Evolutionary conservation across 2,888 invertebrate genomes (phyloP).

Genomic region (Spisula subtruncata): DNA sequence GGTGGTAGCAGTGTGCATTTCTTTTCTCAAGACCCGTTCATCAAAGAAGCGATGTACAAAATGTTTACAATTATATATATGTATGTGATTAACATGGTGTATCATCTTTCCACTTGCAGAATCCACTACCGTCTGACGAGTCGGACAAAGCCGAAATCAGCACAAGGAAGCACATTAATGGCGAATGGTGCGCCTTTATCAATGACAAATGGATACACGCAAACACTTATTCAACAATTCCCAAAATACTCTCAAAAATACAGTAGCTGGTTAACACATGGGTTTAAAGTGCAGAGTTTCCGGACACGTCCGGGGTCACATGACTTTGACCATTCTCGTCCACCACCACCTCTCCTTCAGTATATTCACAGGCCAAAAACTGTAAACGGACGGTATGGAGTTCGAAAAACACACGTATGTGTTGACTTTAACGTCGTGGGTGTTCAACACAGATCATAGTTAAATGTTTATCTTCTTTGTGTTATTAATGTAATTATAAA

Average conservation of each 20-base stretch:
- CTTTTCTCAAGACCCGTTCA: too few species aligned
- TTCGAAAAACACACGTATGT: slow-evolving; percentile 1
- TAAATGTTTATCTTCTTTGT: too few species aligned
- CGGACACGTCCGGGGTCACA: slow-evolving; percentile 37
- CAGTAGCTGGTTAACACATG: slow-evolving; percentile 73
- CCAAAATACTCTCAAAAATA: slow-evolving; percentile 72
- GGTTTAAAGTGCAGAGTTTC: slow-evolving; percentile 76
- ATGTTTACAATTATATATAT: too few species aligned
- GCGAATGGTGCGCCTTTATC: slow-evolving; percentile 61
- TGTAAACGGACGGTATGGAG: slow-evolving; percentile 34
- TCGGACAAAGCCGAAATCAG: slow-evolving; percentile 62
- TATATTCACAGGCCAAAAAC: slow-evolving; percentile 66
- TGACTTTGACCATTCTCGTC: slow-evolving; percentile 54
- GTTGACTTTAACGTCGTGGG: slow-evolving; percentile 63
- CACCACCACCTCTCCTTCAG: slow-evolving; percentile 64
- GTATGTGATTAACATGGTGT: too few species aligned
- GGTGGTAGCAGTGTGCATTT: too few species aligned
- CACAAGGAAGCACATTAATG: slow-evolving; percentile 54
- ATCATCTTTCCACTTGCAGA: slow-evolving; percentile 48
- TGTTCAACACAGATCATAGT: slow-evolving; percentile 38
- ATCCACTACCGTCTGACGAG: slow-evolving; percentile 66
- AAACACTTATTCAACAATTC: slow-evolving; percentile 70
- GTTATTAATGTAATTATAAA: too few species aligned
- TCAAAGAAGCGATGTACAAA: too few species aligned
- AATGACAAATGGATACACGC: slow-evolving; percentile 71